phyloP scores from a whole-genome alignment of 2,888 invertebrate species.

The Antheraea assamensis region DNA sequence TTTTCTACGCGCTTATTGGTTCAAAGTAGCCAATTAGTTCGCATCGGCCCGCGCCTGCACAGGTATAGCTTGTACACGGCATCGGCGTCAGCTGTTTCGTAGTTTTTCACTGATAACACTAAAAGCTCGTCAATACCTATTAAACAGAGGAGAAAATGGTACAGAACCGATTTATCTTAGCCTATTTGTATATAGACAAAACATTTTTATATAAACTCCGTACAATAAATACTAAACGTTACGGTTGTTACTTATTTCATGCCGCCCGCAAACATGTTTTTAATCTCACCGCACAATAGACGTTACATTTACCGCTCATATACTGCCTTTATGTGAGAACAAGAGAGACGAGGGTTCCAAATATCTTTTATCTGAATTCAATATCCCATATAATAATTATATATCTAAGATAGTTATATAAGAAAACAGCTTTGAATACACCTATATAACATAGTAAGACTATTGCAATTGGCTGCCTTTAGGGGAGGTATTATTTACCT shows the following conservation, averaged over 20 bases:
- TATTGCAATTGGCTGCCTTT: not conserved
- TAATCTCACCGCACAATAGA: not conserved
- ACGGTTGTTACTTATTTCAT: not conserved
- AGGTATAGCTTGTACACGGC: too few relatives aligned
- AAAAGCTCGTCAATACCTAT: too few relatives aligned
- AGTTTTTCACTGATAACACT: too few relatives aligned
- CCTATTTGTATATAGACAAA: too few relatives aligned
- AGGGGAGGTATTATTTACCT: too few relatives aligned
- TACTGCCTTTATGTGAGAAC: not conserved
- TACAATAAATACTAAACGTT: not conserved
- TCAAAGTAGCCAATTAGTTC: too few relatives aligned
- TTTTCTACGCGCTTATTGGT: too few relatives aligned
- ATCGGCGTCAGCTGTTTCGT: too few relatives aligned
- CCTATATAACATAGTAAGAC: not conserved
- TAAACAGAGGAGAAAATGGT: too few relatives aligned
- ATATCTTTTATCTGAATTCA: not conserved
- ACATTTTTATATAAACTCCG: too few relatives aligned
- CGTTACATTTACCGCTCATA: constrained; percentile 4
- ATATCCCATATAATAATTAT: not conserved
- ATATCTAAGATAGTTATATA: not conserved
- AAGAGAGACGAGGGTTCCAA: not conserved
- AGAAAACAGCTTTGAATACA: not conserved
- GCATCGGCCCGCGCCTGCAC: too few relatives aligned
- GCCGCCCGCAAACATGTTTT: not conserved
- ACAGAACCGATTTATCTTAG: too few relatives aligned